Conservation (phyloP, 2,797 vertebrate genomes). For the Falco peregrinus region DNA sequence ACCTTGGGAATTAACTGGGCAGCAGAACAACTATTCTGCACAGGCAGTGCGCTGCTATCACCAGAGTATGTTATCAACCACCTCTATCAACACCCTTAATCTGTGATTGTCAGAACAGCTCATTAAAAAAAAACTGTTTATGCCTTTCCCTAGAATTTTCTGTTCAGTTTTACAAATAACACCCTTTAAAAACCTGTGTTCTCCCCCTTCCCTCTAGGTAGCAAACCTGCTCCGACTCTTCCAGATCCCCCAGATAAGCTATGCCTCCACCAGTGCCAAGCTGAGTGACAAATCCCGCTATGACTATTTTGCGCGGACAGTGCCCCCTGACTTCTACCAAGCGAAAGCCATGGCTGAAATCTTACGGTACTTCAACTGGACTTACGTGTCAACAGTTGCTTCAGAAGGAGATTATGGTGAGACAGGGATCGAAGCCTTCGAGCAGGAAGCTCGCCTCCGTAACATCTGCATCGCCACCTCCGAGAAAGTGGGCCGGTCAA, state of each 20-base stretch:
- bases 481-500: conserved; percentile 94
- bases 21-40: not conserved
- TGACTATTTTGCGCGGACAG: conserved; percentile 95
- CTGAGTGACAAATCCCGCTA: conserved; percentile 97
- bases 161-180: not conserved
- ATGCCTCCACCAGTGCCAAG: conserved; percentile 97
- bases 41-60: not conserved
- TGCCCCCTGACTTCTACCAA: conserved; percentile 98
- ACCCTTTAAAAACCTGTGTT: not conserved
- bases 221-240: conserved; percentile 97
- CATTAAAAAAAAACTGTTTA: not conserved
- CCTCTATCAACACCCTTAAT: not conserved
- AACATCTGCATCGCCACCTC: conserved; percentile 98
- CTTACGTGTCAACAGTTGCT: conserved; percentile 96
- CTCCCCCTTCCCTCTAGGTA: conserved; percentile 78
- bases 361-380: conserved; percentile 96
- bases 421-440: conserved; percentile 97
- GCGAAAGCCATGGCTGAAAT: conserved; percentile 99
- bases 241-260: conserved; percentile 99
- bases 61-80: not conserved
- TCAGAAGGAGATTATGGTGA: conserved; percentile 97
- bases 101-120: not conserved
- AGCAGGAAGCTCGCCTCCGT: conserved; percentile 93
- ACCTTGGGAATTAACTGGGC: not conserved
- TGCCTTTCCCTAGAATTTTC: not conserved